phyloP scores from a whole-genome alignment of 1,140 invertebrate genomes.

The Nephotettix cincticeps region DNA sequence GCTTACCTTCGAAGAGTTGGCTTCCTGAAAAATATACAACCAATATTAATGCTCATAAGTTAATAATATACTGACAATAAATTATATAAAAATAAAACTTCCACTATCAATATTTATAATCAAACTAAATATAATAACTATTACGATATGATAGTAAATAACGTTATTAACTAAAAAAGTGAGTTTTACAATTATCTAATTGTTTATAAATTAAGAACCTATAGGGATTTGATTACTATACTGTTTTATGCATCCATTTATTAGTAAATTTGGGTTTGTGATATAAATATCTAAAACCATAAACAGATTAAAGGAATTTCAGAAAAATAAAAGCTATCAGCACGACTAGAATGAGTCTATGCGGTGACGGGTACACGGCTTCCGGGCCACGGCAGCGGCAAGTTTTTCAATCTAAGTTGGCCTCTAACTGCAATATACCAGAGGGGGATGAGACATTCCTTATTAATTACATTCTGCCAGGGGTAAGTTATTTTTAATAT shows the following conservation, averaged over 20 bases:
- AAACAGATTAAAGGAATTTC: not conserved
- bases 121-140: too few species aligned
- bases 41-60: conserved; percentile 8
- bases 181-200: too few species aligned
- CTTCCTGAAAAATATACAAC: conserved; percentile 16
- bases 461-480: conserved; percentile 25
- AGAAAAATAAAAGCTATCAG: not conserved
- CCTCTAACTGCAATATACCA: conserved; percentile 4
- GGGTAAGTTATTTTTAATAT: conserved; percentile 26
- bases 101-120: too few species aligned
- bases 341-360: not conserved
- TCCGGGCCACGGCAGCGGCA: not conserved
- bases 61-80: too few species aligned
- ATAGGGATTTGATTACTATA: too few species aligned
- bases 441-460: conserved; percentile 12
- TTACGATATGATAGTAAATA: too few species aligned
- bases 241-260: too few species aligned
- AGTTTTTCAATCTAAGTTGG: conserved; percentile 26
- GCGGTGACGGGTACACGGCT: not conserved
- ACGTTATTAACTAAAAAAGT: too few species aligned
- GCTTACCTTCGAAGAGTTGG: conserved; percentile 25
- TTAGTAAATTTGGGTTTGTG: too few species aligned
- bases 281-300: too few species aligned
- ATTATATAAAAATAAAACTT: too few species aligned
- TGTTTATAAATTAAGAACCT: too few species aligned